A percentile compares a stretch with the other conserved stretches of the same genome.
phyloP scores from a whole-genome alignment of 2,888 invertebrate genomes.

The Eupsilia transversa region DNA sequence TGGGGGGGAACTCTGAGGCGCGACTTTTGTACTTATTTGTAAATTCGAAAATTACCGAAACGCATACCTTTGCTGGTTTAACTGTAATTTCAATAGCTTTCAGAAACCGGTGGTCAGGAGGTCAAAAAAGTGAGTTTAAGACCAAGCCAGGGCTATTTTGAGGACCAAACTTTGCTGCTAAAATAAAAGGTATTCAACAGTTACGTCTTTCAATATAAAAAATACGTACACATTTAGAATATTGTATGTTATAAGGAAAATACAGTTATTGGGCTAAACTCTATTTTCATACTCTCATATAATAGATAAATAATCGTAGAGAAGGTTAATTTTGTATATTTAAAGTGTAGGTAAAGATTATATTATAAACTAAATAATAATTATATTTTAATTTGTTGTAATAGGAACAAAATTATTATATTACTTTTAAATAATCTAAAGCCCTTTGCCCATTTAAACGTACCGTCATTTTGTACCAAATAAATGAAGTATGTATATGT shows the following conservation, averaged over 20 bases:
- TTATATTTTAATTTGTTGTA: slow-evolving; percentile 35
- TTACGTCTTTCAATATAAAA: slow-evolving; percentile 4
- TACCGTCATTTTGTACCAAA: slow-evolving; percentile 15
- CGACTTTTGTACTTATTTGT: background rate
- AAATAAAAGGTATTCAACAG: background rate
- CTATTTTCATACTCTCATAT: background rate
- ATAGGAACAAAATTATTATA: slow-evolving; percentile 67
- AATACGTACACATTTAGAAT: background rate
- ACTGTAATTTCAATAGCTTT: background rate
- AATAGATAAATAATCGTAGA: slow-evolving; percentile 10
- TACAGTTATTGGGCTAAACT: slow-evolving; percentile 2
- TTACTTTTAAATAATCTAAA: slow-evolving; percentile 37
- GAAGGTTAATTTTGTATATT: slow-evolving; percentile 18
- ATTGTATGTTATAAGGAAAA: background rate
- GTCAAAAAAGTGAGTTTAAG: background rate
- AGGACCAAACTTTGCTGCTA: background rate
- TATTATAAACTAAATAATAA: slow-evolving; percentile 32
- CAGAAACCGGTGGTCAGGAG: background rate
- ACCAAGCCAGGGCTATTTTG: background rate
- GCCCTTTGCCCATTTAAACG: slow-evolving; percentile 8
- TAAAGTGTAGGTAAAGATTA: slow-evolving; percentile 9
- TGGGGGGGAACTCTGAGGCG: background rate
- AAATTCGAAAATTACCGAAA: background rate
- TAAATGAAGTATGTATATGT: background rate
- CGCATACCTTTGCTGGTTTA: background rate